Evolutionary conservation across 92 coral and sea anemone species (phyloP).

Genomic region (Siderastrea siderea): DNA sequence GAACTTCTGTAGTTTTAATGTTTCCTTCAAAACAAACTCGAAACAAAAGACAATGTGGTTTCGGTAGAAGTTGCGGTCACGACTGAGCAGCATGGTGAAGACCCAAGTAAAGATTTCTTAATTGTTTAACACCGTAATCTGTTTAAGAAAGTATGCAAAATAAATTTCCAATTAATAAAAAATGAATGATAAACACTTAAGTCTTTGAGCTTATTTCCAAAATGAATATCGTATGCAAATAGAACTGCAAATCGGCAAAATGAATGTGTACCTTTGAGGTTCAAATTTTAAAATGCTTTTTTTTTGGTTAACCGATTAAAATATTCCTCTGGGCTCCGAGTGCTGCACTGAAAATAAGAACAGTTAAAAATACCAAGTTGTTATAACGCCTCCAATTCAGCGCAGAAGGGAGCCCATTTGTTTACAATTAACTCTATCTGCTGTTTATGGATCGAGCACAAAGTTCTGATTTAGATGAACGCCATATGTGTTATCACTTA

Average conservation of each 20-base stretch:
- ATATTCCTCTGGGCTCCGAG: not conserved
- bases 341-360: not conserved
- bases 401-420: conserved; percentile 56
- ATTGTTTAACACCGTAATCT: not conserved
- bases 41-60: conserved; percentile 5
- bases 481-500: conserved; percentile 23
- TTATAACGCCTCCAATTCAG: not conserved
- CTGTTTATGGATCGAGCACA: conserved; percentile 62
- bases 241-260: not conserved
- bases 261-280: not conserved
- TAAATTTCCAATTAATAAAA: not conserved
- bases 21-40: conserved; percentile 17
- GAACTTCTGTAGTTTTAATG: conserved; percentile 24
- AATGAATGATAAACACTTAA: not conserved
- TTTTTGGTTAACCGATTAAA: not conserved
- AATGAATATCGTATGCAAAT: not conserved
- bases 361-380: not conserved
- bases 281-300: not conserved
- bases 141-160: not conserved
- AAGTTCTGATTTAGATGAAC: conserved; percentile 37
- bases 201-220: not conserved
- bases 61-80: conserved; percentile 22
- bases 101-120: not conserved
- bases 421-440: conserved; percentile 71
- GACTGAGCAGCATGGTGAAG: not conserved